Evolutionary conservation across 2,797 vertebrate species (phyloP).

Genomic region (Apogon hyalosoma): DNA sequence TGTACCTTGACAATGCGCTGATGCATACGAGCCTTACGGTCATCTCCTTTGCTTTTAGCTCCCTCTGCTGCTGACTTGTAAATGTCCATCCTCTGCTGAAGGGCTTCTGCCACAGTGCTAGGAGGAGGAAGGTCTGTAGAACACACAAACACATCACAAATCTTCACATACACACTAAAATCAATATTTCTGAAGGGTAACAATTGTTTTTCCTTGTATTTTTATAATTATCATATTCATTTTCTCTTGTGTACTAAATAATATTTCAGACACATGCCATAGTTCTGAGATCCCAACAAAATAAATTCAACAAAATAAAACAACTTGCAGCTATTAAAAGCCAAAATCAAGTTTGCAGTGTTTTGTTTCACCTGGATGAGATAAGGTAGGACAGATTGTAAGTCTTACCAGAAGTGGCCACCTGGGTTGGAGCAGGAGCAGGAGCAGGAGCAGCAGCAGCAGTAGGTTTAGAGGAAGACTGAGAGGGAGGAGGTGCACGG

Average conservation of each 20-base stretch:
- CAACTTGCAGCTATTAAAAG: too few relatives aligned
- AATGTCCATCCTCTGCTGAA: constrained; percentile 92
- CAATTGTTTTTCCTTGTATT: too few relatives aligned
- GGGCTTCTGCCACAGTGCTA: constrained; percentile 85
- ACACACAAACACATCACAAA: constrained; percentile 9
- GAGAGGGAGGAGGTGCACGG: constrained; percentile 57
- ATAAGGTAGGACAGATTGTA: too few relatives aligned
- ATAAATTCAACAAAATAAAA: neutral
- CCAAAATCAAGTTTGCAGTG: neutral
- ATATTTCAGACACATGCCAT: too few relatives aligned
- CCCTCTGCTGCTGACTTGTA: constrained; percentile 88
- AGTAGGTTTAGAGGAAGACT: constrained; percentile 60
- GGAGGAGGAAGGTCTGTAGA: constrained; percentile 79
- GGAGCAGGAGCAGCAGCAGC: constrained; percentile 51
- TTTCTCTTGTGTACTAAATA: too few relatives aligned
- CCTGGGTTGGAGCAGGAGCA: too few relatives aligned
- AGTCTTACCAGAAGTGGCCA: constrained; percentile 68
- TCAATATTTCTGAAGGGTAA: neutral
- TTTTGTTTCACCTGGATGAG: too few relatives aligned
- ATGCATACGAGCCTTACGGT: constrained; percentile 93
- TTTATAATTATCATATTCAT: too few relatives aligned
- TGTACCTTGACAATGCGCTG: constrained; percentile 92
- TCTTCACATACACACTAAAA: constrained; percentile 9
- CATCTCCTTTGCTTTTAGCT: constrained; percentile 90
- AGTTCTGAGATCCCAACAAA: too few relatives aligned